Conservation (phyloP, 2,888 invertebrate species). For the Dryobota labecula region DNA sequence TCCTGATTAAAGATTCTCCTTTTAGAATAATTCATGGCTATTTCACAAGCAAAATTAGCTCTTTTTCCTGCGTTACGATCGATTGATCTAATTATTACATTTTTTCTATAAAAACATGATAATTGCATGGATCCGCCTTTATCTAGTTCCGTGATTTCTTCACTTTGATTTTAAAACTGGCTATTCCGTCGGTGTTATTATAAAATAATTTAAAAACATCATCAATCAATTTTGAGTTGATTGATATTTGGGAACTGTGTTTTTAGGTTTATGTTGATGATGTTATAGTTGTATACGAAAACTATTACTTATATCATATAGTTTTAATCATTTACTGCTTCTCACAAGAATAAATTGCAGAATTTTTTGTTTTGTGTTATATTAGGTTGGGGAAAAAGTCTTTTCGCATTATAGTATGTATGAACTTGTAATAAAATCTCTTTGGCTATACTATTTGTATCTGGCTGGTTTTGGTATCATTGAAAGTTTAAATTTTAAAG, state of each 20-base stretch:
- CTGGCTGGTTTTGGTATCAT: no score
- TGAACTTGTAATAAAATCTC: no score
- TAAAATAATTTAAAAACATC: conserved; percentile 8
- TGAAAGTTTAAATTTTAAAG: no score
- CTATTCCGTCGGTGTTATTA: conserved; percentile 44
- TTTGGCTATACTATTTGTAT: no score
- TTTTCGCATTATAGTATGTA: no score
- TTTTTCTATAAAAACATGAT: conserved; percentile 64
- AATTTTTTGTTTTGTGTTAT: not conserved
- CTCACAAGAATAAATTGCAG: not conserved
- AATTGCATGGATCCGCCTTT: conserved; percentile 64
- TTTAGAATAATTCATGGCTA: conserved; percentile 36
- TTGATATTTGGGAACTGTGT: conserved; percentile 12
- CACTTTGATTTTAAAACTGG: conserved; percentile 39
- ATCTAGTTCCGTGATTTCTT: conserved; percentile 61
- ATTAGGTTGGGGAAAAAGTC: no score
- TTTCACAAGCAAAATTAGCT: conserved; percentile 59
- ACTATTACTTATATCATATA: not conserved
- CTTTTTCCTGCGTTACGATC: conserved; percentile 65
- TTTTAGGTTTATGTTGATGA: conserved; percentile 10
- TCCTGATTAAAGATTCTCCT: conserved; percentile 24
- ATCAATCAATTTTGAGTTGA: conserved; percentile 33
- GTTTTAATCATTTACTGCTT: not conserved
- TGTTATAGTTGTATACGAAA: not conserved
- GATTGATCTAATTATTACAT: conserved; percentile 64